phyloP scores from a whole-genome alignment of 2,797 vertebrate species.

The Pyrocephalus nanus region DNA sequence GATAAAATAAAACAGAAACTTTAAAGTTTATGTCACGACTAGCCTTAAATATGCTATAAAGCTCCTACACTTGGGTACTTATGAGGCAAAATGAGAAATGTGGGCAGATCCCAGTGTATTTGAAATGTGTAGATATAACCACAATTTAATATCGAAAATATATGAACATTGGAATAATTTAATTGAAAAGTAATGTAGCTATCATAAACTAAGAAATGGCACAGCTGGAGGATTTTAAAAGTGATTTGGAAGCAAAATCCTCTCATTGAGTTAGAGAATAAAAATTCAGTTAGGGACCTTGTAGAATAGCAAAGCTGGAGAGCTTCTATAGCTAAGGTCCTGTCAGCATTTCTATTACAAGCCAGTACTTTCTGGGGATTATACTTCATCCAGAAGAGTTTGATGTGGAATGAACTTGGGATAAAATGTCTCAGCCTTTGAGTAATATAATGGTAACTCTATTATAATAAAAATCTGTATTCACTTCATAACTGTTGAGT shows the following conservation, averaged over 20 bases:
- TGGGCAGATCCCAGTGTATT: not conserved
- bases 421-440: constrained; percentile 36
- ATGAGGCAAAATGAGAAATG: not conserved
- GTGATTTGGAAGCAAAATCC: constrained; percentile 73
- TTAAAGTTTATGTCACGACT: constrained; percentile 20
- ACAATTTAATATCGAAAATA: constrained; percentile 66
- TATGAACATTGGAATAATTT: constrained; percentile 69
- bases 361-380: constrained; percentile 52
- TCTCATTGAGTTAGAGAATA: constrained; percentile 68
- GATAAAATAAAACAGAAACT: not conserved
- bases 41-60: constrained; percentile 33
- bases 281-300: constrained; percentile 66
- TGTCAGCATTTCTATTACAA: constrained; percentile 37
- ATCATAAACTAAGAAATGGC: constrained; percentile 61
- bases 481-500: constrained; percentile 3
- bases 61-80: not conserved
- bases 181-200: constrained; percentile 68
- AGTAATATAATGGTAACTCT: constrained; percentile 28
- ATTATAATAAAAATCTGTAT: constrained; percentile 12
- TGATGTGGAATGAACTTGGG: constrained; percentile 51
- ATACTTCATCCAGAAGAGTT: constrained; percentile 28
- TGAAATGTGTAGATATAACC: constrained; percentile 49
- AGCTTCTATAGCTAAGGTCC: constrained; percentile 13
- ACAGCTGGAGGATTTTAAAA: constrained; percentile 72
- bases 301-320: constrained; percentile 31